These are phyloP conservation scores for Bugula neritina DNA, from an alignment of 2,888 invertebrate genomes.

Conservation along the genomic window DNA sequence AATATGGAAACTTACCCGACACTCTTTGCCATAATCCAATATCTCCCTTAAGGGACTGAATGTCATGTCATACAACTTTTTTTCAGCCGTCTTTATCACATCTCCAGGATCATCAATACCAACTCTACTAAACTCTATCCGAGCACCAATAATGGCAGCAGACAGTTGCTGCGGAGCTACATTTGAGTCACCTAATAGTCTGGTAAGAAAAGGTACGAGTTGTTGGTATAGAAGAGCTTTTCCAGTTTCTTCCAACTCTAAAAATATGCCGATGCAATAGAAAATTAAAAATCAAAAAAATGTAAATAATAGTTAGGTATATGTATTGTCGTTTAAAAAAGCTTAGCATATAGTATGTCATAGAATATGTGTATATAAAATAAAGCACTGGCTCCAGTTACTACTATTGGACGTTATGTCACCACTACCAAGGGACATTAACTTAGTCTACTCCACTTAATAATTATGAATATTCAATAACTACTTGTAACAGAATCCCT, in stretches of 20 bases:
- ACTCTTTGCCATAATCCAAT: neutral
- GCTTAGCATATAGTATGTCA: too few relatives aligned
- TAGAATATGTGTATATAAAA: too few relatives aligned
- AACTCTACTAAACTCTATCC: neutral
- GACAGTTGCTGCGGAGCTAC: neutral
- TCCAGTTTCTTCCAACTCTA: conserved; percentile 21
- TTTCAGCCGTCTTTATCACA: conserved; percentile 7
- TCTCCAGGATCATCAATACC: neutral
- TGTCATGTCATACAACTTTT: neutral
- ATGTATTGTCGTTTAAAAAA: too few relatives aligned
- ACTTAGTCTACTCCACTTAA: too few relatives aligned
- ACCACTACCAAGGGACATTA: too few relatives aligned
- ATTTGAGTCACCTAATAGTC: neutral
- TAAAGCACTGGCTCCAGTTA: too few relatives aligned
- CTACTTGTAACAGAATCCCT: too few relatives aligned
- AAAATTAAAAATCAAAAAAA: neutral
- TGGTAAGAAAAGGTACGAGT: neutral
- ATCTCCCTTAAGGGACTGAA: neutral
- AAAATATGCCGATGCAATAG: neutral
- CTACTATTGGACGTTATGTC: too few relatives aligned
- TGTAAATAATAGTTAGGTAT: too few relatives aligned
- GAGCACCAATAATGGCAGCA: conserved; percentile 9
- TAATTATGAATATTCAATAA: too few relatives aligned
- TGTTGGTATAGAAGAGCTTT: conserved; percentile 24
- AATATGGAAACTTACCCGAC: too few relatives aligned